These are phyloP conservation scores for Emydocephalus ijimae DNA, from an alignment of 2,113 vertebrate genomes.

Conservation along the genomic window DNA sequence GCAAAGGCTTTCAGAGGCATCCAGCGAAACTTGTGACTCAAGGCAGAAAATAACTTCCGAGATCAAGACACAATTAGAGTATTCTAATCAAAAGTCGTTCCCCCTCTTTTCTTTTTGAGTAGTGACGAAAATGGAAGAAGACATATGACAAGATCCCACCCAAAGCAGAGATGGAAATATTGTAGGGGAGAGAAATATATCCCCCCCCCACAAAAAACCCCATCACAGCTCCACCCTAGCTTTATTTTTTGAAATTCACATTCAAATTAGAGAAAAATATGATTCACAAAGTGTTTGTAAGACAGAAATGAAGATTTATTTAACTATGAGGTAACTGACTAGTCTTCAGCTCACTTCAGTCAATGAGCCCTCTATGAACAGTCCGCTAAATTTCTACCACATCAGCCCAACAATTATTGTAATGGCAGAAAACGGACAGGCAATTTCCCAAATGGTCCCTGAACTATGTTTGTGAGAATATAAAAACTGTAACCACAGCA, in stretches of 20 bases:
- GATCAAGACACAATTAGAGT: conserved; percentile 49
- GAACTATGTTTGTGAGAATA: not conserved
- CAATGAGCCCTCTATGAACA: not conserved
- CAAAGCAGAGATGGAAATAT: not conserved
- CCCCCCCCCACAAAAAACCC: not conserved
- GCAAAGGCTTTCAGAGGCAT: conserved; percentile 46
- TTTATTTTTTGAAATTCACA: not conserved
- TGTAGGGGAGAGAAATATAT: conserved; percentile 22
- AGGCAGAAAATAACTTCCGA: conserved; percentile 48
- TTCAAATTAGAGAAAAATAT: not conserved
- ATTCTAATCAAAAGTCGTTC: conserved; percentile 17
- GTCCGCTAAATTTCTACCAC: not conserved
- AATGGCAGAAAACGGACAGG: not conserved
- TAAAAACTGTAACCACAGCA: not conserved
- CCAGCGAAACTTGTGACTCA: conserved; percentile 45
- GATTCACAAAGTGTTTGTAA: not conserved
- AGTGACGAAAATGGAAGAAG: not conserved
- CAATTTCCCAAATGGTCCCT: not conserved
- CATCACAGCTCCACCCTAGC: not conserved
- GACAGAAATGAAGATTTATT: not conserved
- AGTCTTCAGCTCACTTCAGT: not conserved
- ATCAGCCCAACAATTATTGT: not conserved
- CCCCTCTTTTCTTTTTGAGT: not conserved
- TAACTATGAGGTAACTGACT: not conserved
- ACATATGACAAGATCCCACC: not conserved